Conservation (phyloP, 1,140 invertebrate species). For the Araneus ventricosus region DNA sequence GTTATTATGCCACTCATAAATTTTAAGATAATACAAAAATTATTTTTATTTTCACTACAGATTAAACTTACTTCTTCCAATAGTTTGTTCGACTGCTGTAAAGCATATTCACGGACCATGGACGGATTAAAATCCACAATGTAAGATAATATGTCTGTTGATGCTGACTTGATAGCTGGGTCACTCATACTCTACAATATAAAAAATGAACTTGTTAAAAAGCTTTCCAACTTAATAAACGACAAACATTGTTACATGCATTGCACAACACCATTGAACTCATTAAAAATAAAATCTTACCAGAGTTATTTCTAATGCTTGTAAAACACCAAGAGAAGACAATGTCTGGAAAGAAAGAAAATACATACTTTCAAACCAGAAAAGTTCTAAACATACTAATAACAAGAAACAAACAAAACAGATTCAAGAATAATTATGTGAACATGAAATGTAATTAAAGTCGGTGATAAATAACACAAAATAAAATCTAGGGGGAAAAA, state of each 20-base stretch:
- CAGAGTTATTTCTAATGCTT: slow-evolving; percentile 95
- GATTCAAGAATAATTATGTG: too few relatives aligned
- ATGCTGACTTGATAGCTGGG: slow-evolving; percentile 93
- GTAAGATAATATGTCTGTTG: slow-evolving; percentile 98
- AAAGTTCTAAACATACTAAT: slow-evolving; percentile 34
- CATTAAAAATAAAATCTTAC: slow-evolving; percentile 79
- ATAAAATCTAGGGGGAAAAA: too few relatives aligned
- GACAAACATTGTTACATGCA: too few relatives aligned
- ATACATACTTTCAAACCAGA: slow-evolving; percentile 77
- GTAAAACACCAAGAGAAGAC: slow-evolving; percentile 94
- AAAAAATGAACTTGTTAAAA: slow-evolving; percentile 38
- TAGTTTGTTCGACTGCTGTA: slow-evolving; percentile 91
- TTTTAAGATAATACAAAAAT: too few relatives aligned
- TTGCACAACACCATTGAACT: too few relatives aligned
- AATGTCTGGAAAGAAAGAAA: slow-evolving; percentile 85
- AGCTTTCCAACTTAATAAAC: neutral
- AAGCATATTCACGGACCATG: slow-evolving; percentile 97
- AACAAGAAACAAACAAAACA: neutral
- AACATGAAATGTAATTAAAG: too few relatives aligned
- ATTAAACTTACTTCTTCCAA: slow-evolving; percentile 87
- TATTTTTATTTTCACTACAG: too few relatives aligned
- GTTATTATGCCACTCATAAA: too few relatives aligned
- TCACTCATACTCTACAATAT: slow-evolving; percentile 87
- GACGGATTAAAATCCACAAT: slow-evolving; percentile 99
- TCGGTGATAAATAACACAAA: too few relatives aligned